Evolutionary conservation across 2,888 invertebrate species (phyloP), one percentile per base, ranked within the genome.

Genomic region (Blomia tropicalis): DNA sequence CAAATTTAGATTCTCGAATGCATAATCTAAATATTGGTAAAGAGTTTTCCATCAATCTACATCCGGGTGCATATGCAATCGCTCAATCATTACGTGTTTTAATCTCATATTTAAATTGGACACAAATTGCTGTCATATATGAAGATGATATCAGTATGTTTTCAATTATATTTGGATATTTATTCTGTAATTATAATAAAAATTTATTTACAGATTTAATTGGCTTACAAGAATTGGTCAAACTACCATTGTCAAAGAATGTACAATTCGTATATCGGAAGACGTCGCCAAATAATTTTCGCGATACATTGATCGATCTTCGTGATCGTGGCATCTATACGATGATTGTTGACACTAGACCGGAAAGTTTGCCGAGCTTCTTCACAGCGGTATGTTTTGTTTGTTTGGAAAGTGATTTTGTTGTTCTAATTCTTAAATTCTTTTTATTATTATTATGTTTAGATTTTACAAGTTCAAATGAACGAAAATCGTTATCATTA

Each of bases 381-480:
- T 86, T 91, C 66, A 80, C 89, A 75, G 87, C 89, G 72, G 92
- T 91, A 75, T 82, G 85, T 79, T 32, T 25, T 58, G n/a, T n/a
- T n/a, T n/a, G n/a, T n/a, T n/a, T n/a, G n/a, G n/a, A n/a, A n/a
- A n/a, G n/a, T n/a, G n/a, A n/a, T n/a, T n/a, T 44, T n/a, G 47
- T 23, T 32, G 58, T 4, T 51, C 17, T 11, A 17, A 27, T 53
- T 53, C 19, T 53, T 29, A 27, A 17, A 53, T 53, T 27, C n/a
- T 53, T 29, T 53, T 19, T 19, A 2, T 23, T 19, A 53, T 3
- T 29, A 4, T 53, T 53, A 3, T n/a, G n/a, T 81, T 41, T 82
- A 93, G 92, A 89, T 92, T 69, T 77, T 91, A 19, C 89, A 91
- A 72, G 78, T 92, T 11, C 90, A 91, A 75, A 93, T 93, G 92